Percentiles rank a stretch among this genome's conserved stretches.
phyloP scores from a whole-genome alignment of 35 echinoderm and acorn worm species.

The Ophioderma brevispina region DNA sequence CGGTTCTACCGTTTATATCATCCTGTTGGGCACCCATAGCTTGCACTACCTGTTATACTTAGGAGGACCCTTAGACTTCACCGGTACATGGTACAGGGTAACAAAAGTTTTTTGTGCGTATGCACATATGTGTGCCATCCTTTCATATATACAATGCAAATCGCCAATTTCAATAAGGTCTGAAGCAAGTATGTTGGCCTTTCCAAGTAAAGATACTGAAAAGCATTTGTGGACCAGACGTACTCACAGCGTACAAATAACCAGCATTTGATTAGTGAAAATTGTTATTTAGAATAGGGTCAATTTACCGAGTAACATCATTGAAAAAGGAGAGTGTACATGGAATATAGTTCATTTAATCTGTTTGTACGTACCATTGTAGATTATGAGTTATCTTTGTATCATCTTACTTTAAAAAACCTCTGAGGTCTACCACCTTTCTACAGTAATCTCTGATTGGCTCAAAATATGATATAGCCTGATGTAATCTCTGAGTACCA shows the following conservation, averaged over 20 bases:
- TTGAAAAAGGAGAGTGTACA: too few relatives aligned
- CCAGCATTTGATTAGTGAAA: too few relatives aligned
- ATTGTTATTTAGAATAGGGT: too few relatives aligned
- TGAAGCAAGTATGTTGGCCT: slow-evolving; percentile 34
- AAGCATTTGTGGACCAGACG: neutral
- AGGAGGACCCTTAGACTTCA: slow-evolving; percentile 67
- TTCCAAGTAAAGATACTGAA: neutral
- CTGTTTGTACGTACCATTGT: too few relatives aligned
- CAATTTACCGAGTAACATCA: too few relatives aligned
- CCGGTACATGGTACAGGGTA: slow-evolving; percentile 41
- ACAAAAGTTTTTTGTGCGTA: slow-evolving; percentile 83
- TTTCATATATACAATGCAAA: slow-evolving; percentile 90
- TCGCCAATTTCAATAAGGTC: slow-evolving; percentile 79
- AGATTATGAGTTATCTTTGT: too few relatives aligned
- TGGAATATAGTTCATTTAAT: too few relatives aligned
- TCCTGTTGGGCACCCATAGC: slow-evolving; percentile 88
- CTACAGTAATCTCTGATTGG: too few relatives aligned
- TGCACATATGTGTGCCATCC: slow-evolving; percentile 76
- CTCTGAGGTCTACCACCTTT: too few relatives aligned
- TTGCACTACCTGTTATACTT: slow-evolving; percentile 68
- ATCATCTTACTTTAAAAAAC: too few relatives aligned
- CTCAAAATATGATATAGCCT: too few relatives aligned
- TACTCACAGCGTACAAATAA: neutral
- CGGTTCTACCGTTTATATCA: slow-evolving; percentile 67
- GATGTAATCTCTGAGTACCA: too few relatives aligned